These are phyloP conservation scores for Microctonus brassicae DNA, from an alignment of 2,888 invertebrate genomes.

Conservation along the genomic window DNA sequence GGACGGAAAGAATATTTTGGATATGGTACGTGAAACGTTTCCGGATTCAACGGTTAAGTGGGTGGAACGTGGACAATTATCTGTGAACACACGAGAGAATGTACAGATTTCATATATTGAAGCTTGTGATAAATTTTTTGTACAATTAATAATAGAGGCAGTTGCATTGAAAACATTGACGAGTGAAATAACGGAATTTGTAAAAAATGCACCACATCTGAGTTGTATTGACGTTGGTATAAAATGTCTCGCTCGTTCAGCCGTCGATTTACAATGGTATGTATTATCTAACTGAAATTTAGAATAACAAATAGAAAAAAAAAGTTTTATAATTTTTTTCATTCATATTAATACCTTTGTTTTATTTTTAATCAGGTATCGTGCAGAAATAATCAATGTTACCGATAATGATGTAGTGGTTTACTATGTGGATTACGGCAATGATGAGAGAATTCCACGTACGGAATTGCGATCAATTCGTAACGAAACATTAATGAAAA, in stretches of 20 bases:
- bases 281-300: slow-evolving; percentile 16
- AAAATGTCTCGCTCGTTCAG: slow-evolving; percentile 85
- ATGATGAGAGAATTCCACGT: slow-evolving; percentile 82
- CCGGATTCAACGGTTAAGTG: slow-evolving; percentile 45
- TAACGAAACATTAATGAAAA: slow-evolving; percentile 74
- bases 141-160: slow-evolving; percentile 77
- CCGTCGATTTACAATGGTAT: slow-evolving; percentile 85
- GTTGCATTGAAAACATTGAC: slow-evolving; percentile 77
- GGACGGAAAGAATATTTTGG: slow-evolving; percentile 73
- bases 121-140: slow-evolving; percentile 80
- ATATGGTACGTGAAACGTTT: slow-evolving; percentile 70
- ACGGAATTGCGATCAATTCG: slow-evolving; percentile 76
- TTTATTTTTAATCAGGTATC: slow-evolving; percentile 72
- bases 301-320: neutral
- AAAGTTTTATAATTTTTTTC: neutral
- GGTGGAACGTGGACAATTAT: slow-evolving; percentile 47
- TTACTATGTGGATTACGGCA: slow-evolving; percentile 95
- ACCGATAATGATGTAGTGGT: slow-evolving; percentile 76
- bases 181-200: slow-evolving; percentile 76
- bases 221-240: slow-evolving; percentile 73
- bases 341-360: neutral
- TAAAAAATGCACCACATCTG: slow-evolving; percentile 70
- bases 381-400: slow-evolving; percentile 82
- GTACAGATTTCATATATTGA: slow-evolving; percentile 76
- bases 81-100: slow-evolving; percentile 47